Evolutionary conservation across 2,797 vertebrate species (phyloP).

Genomic region (Clarias pachynema): DNA sequence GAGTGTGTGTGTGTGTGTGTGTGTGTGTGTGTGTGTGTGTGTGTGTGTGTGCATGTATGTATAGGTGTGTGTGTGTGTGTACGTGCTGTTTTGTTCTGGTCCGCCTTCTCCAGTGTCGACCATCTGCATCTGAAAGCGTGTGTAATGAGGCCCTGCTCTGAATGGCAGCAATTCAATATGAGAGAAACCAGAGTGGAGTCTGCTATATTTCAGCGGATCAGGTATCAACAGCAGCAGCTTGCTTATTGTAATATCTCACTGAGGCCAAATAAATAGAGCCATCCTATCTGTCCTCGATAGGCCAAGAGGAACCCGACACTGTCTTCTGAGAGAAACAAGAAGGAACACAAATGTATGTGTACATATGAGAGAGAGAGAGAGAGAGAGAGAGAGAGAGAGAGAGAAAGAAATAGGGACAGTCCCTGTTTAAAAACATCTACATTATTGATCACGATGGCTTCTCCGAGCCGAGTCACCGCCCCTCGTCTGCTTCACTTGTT

Average conservation of each 20-base stretch:
- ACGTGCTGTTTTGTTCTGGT: neutral
- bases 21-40: neutral
- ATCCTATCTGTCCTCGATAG: constrained; percentile 70
- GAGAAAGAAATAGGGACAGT: constrained; percentile 56
- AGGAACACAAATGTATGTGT: neutral
- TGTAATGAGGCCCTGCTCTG: constrained; percentile 60
- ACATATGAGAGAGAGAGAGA: constrained; percentile 41
- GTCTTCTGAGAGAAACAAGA: constrained; percentile 16
- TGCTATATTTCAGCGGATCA: constrained; percentile 71
- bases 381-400: constrained; percentile 55
- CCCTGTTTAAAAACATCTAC: constrained; percentile 75
- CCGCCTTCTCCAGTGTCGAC: constrained; percentile 41
- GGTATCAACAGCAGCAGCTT: constrained; percentile 64
- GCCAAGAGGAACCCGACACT: constrained; percentile 73
- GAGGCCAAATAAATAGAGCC: constrained; percentile 73
- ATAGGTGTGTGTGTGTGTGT: neutral
- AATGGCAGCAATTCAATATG: constrained; percentile 64
- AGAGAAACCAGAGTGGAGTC: constrained; percentile 60
- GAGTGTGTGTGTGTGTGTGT: neutral
- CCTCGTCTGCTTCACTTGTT: constrained; percentile 19
- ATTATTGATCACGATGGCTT: constrained; percentile 74
- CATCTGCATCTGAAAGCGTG: constrained; percentile 35
- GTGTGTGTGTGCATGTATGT: no score
- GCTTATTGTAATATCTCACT: constrained; percentile 76
- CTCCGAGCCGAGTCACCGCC: constrained; percentile 47